These are phyloP conservation scores for Microtus pennsylvanicus DNA, from an alignment of 2,113 vertebrate species.

Conservation along the genomic window DNA sequence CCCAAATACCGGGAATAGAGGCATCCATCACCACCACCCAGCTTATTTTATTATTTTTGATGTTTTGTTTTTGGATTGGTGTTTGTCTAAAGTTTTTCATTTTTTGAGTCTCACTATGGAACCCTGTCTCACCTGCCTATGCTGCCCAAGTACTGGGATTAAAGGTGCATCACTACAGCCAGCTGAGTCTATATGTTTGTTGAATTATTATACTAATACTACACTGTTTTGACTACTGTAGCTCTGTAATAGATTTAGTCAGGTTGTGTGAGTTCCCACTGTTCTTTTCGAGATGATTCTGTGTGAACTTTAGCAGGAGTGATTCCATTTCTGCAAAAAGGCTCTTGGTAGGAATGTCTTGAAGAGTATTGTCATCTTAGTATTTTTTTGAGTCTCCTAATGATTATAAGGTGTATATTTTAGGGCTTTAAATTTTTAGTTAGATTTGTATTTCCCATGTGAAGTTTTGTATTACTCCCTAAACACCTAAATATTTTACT, in stretches of 20 bases:
- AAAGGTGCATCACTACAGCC: neutral
- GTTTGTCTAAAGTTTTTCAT: conserved; percentile 19
- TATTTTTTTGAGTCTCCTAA: conserved; percentile 8
- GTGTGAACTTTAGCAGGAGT: neutral
- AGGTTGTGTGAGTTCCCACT: neutral
- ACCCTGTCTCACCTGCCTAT: neutral
- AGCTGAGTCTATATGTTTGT: neutral
- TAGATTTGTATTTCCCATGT: neutral
- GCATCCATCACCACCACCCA: neutral
- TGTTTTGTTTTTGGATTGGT: neutral
- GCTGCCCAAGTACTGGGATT: neutral
- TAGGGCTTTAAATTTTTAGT: conserved; percentile 17
- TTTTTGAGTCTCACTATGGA: neutral
- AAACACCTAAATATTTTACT: conserved; percentile 32
- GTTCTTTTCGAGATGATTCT: conserved; percentile 37
- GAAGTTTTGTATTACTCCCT: neutral
- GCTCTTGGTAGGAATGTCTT: neutral
- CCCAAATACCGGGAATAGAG: neutral
- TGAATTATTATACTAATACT: neutral
- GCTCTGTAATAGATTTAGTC: conserved; percentile 1
- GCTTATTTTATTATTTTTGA: neutral
- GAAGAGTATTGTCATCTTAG: neutral
- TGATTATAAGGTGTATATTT: conserved; percentile 27
- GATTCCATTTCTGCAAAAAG: conserved; percentile 40
- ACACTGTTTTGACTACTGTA: neutral